phyloP scores from a whole-genome alignment of 2,888 invertebrate species.

The Pycnomerus fuliginosus region DNA sequence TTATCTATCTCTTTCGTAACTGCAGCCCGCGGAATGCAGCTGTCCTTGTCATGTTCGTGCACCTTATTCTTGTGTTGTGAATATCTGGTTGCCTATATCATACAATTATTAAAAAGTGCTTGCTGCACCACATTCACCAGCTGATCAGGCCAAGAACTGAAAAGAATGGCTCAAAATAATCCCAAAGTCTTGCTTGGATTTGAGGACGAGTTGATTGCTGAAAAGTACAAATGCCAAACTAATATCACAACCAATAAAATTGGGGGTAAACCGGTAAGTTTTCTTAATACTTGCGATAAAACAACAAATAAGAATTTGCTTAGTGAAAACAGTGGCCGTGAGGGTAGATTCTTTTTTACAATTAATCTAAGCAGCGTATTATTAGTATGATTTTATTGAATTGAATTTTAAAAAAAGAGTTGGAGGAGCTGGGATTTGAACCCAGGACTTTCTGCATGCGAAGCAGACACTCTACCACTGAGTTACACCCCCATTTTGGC shows the following conservation, averaged over 20 bases:
- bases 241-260: slow-evolving; percentile 79
- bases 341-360: not conserved
- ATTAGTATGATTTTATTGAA: not conserved
- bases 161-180: slow-evolving; percentile 56
- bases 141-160: too few relatives aligned
- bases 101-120: too few relatives aligned
- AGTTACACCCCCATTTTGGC: slow-evolving; percentile 41
- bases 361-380: not conserved
- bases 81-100: too few relatives aligned
- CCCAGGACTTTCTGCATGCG: slow-evolving; percentile 55
- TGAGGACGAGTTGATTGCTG: slow-evolving; percentile 74
- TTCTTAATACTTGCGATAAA: not conserved
- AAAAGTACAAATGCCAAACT: slow-evolving; percentile 65
- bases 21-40: too few relatives aligned
- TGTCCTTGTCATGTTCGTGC: too few relatives aligned
- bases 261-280: slow-evolving; percentile 74
- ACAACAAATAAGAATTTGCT: not conserved
- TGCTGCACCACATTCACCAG: too few relatives aligned
- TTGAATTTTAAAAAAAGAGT: slow-evolving; percentile 8
- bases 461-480: slow-evolving; percentile 57
- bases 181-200: slow-evolving; percentile 72
- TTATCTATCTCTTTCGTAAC: too few relatives aligned
- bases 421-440: slow-evolving; percentile 48
- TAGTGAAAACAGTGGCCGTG: too few relatives aligned
- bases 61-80: too few relatives aligned